These are phyloP conservation scores for Heptranchias perlo DNA, from an alignment of 2,113 vertebrate genomes.

Conservation along the genomic window DNA sequence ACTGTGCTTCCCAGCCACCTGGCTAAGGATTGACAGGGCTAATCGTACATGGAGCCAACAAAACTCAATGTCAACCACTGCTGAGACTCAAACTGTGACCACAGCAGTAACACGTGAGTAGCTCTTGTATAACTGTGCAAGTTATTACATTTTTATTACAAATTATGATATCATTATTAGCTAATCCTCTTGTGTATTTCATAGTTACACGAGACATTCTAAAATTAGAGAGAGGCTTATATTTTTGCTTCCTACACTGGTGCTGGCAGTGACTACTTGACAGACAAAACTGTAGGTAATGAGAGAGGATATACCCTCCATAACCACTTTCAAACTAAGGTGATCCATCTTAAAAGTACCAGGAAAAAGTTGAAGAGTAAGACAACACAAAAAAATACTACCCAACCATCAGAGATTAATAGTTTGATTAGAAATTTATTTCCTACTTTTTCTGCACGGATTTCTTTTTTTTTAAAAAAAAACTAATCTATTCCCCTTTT, in stretches of 20 bases:
- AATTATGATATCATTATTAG: conserved; percentile 33
- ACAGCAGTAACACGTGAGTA: conserved; percentile 31
- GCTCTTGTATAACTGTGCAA: conserved; percentile 16
- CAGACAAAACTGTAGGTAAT: background rate
- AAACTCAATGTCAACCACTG: conserved; percentile 18
- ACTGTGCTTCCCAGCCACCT: conserved; percentile 23
- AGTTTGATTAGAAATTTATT: background rate
- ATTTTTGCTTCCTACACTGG: background rate
- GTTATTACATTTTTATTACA: conserved; percentile 37
- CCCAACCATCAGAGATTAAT: background rate
- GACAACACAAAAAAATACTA: background rate
- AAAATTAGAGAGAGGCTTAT: background rate
- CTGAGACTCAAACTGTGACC: conserved; percentile 35
- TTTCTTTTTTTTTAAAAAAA: background rate
- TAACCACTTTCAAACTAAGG: background rate
- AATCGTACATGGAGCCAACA: conserved; percentile 5
- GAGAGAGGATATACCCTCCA: background rate
- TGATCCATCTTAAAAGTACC: background rate
- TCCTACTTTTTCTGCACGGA: background rate
- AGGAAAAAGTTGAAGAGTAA: background rate
- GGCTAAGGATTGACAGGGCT: conserved; percentile 6
- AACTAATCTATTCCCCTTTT: background rate
- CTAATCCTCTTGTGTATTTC: background rate
- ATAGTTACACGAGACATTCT: background rate
- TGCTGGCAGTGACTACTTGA: background rate